Base-by-base conservation (phyloP, 2,113 vertebrate genomes). In the Piaya cayana region DNA sequence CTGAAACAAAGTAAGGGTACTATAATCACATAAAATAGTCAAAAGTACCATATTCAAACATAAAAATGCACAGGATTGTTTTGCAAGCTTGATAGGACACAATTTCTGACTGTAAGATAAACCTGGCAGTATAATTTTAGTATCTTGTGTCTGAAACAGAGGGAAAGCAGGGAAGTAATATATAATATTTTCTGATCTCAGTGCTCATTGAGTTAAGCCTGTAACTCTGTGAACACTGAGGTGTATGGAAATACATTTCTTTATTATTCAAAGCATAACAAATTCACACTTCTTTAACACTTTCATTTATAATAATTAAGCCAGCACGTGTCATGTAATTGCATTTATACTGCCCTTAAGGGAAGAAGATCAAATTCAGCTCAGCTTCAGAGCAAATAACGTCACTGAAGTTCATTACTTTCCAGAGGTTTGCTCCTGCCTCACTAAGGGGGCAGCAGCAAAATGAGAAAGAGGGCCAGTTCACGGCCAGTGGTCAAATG, bases 261-360 rank as follows among this genome's bases (percentile, higher is more conserved):
- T 81, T 86, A 56, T 76, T 76, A 60, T 45, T 92, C 83, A 77
- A 30, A 72, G 30, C 59, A 36, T 43, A 77, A 62, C 30, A 59
- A 64, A 77, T 72, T 83, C 71, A 69, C 71, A 53, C 58, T 79
- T 92, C 56, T 67, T 87, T 22, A 67, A 49, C 10, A 15, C 68
- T 82, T 60, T 34, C 45, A 49, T 86, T 94, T 81, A 59, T 62
- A 87, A 77, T 74, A 83, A 68, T 52, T 86, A 91, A 88, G 79
- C 50, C 88, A 90, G 39, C 79, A 86, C 79, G 63, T 86, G 32
- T 81, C 55, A 67, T 26, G 49, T 90, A 68, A 90, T 90, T 69
- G 75, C 58, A 59, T 42, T 92, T 93, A 65, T 56, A 70, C 67
- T 92, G 81, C n/a, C 62, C 92, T 75, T 62, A 65, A 89, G 81